These are phyloP conservation scores for Urocyon cinereoargenteus DNA, from an alignment of 2,797 vertebrate genomes.

Conservation along the genomic window DNA sequence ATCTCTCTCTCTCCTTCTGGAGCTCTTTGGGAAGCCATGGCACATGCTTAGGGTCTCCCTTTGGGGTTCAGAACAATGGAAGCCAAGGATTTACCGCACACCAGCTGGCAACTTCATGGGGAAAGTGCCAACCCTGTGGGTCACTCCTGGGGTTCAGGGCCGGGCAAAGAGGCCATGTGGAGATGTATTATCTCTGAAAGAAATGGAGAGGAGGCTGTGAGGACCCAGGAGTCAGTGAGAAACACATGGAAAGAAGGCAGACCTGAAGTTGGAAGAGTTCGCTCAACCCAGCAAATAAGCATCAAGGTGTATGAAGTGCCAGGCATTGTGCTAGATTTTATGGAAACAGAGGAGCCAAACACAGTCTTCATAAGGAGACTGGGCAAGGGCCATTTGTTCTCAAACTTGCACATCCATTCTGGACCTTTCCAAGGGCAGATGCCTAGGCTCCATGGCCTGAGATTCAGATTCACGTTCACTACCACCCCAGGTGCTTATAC, in stretches of 20 bases:
- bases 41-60: background rate
- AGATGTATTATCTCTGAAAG: background rate
- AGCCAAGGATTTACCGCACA: background rate
- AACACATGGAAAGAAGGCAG: background rate
- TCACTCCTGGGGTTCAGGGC: background rate
- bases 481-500: background rate
- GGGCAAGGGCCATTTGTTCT: background rate
- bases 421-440: background rate
- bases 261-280: background rate
- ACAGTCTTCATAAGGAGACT: background rate
- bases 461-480: background rate
- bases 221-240: background rate
- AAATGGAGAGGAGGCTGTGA: background rate
- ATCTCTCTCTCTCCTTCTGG: background rate
- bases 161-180: background rate
- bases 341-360: background rate
- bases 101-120: background rate
- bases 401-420: background rate
- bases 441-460: rapidly evolving
- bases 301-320: background rate
- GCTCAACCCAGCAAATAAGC: too few relatives aligned
- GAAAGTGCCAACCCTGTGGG: background rate
- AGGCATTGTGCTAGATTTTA: rapidly evolving
- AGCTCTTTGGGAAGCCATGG: background rate
- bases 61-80: background rate